These are phyloP conservation scores for Erethizon dorsatum DNA, from an alignment of 2,797 vertebrate genomes.

Conservation along the genomic window DNA sequence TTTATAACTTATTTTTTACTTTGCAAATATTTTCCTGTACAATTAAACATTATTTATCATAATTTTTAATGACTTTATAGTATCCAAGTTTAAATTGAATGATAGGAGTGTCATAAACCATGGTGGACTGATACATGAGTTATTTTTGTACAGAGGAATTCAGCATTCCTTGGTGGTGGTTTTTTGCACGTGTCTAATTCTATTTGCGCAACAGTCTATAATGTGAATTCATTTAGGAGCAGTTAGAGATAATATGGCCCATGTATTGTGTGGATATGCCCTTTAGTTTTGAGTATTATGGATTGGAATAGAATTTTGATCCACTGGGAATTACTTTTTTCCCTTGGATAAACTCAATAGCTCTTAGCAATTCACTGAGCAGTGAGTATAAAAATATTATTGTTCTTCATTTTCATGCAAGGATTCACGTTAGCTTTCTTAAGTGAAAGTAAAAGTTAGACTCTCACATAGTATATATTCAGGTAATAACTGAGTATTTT, in stretches of 20 bases:
- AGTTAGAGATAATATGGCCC: not conserved
- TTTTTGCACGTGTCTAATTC: not conserved
- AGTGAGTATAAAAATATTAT: slow-evolving; percentile 21
- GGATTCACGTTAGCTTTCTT: slow-evolving; percentile 51
- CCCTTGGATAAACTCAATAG: not conserved
- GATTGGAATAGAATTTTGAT: not conserved
- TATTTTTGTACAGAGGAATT: not conserved
- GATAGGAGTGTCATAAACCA: not conserved
- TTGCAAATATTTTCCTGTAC: not conserved
- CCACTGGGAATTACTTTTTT: not conserved
- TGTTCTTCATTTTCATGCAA: slow-evolving; percentile 7
- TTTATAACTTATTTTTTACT: not conserved
- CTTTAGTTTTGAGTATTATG: slow-evolving; percentile 41
- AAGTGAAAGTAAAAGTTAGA: slow-evolving; percentile 54
- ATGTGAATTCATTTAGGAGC: not conserved
- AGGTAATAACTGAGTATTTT: not conserved
- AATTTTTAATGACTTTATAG: not conserved
- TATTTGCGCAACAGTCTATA: not conserved
- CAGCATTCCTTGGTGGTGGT: not conserved
- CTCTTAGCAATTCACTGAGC: slow-evolving; percentile 21
- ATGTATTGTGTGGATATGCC: not conserved
- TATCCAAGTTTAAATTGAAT: slow-evolving; percentile 3
- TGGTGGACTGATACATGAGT: not conserved
- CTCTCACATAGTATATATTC: not conserved
- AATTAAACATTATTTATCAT: slow-evolving; percentile 47